Evolutionary conservation across 2,797 vertebrate genomes (phyloP).

Genomic region (Tadarida brasiliensis): DNA sequence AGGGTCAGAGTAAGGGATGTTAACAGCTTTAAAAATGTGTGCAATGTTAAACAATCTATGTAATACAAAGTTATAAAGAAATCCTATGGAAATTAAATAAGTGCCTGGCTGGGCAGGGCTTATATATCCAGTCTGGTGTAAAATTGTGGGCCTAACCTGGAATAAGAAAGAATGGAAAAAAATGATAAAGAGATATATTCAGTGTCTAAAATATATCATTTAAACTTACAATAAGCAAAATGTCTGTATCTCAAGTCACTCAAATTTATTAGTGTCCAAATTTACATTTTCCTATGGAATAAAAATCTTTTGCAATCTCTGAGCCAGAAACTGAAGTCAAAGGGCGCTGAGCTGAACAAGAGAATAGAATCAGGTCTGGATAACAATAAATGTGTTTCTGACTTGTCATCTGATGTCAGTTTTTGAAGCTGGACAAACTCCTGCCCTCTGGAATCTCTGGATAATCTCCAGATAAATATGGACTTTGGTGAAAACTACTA

Average conservation of each 20-base stretch:
- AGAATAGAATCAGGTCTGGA: background rate
- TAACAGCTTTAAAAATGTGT: background rate
- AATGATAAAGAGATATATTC: background rate
- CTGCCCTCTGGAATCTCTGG: background rate
- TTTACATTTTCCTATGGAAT: background rate
- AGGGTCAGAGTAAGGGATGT: background rate
- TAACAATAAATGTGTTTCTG: background rate
- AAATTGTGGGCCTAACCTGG: background rate
- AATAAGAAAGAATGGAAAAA: background rate
- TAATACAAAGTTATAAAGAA: background rate
- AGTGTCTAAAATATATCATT: background rate
- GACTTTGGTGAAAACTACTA: background rate
- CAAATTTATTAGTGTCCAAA: background rate
- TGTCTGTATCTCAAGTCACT: background rate
- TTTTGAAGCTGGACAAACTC: slow-evolving; percentile 1
- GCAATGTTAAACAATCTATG: background rate
- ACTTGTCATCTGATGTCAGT: background rate
- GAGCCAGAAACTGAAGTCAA: slow-evolving; percentile 17
- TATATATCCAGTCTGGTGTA: background rate
- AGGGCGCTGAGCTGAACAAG: background rate
- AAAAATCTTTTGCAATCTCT: background rate
- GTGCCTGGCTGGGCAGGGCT: background rate
- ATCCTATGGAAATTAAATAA: background rate
- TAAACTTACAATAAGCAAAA: background rate
- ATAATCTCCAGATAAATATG: slow-evolving; percentile 16